Evolutionary conservation across 2,888 invertebrate species (phyloP), one percentile per base, ranked within the genome.

Genomic region (Leucophenga maculata): DNA sequence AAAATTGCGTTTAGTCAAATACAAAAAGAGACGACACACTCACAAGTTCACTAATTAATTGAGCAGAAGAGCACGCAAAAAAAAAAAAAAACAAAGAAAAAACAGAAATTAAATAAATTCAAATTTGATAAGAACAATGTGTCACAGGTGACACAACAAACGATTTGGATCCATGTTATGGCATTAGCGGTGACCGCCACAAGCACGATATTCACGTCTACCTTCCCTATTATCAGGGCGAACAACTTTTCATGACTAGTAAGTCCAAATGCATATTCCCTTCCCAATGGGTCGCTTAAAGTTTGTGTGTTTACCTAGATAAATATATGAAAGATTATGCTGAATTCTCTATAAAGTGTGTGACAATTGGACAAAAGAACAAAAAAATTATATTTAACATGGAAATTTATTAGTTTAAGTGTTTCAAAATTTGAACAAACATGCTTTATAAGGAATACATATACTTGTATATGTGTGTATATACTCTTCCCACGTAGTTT

Each of bases 161-260:
- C 83, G 86, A 87, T 84, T 85, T 87, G 87, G 88, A 88, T 84
- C 80, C 84, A 72, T 85, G 86, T 84, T 86, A 86, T 80, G 87
- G 86, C 83, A 82, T 91, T 88, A 81, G 83, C 77, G 77, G 77
- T 80, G 93, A 93, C 89, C 92, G 92, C 89, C 93, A 93, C 85
- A 90, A 91, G 87, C 92, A 93, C 89, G 93, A 93, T 89, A 93
- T 92, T 89, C 94, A 94, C 90, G 92, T 94, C 90, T 94, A 94
- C 90, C 92, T 94, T 89, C 94, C 94, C 87, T 94, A 93, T 92
- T 94, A 93, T 92, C 93, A 93, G 90, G 94, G 94, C 90, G 93
- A 93, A 90, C 92, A 92, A 90, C 81, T 85, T 64, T 91, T 93
- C 89, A 91, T 93, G 87, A 92, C 92, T 89, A 92, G 94, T 94